Evolutionary conservation across 2,888 invertebrate species (phyloP).

Genomic region (Acanthosoma haemorrhoidale): DNA sequence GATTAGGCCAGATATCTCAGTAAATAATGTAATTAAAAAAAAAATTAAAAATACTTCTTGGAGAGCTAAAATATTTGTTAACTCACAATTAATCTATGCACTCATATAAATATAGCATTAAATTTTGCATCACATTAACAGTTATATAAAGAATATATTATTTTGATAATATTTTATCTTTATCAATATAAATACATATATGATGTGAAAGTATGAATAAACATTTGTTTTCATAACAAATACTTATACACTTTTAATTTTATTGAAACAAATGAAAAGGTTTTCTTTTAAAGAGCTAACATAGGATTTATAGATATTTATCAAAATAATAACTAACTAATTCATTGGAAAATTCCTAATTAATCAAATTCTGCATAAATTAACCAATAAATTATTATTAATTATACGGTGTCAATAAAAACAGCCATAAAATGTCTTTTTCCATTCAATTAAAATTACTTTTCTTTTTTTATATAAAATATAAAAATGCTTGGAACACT

Average conservation of each 20-base stretch:
- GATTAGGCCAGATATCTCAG: not conserved
- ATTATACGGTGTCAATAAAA: not conserved
- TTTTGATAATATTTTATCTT: conserved; percentile 1
- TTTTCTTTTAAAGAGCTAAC: not conserved
- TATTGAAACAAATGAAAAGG: not conserved
- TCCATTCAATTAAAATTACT: not conserved
- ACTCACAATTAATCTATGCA: not conserved
- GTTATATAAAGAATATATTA: conserved; percentile 11
- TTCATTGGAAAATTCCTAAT: too few relatives aligned
- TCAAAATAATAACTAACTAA: too few relatives aligned
- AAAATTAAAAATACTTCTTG: not conserved
- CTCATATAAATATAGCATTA: conserved; percentile 8
- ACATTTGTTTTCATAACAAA: not conserved
- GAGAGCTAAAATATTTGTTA: not conserved
- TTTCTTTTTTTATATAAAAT: not conserved
- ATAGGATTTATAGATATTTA: too few relatives aligned
- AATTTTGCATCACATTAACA: conserved; percentile 4
- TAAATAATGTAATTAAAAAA: too few relatives aligned
- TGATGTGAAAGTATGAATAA: not conserved
- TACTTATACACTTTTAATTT: not conserved
- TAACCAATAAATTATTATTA: too few relatives aligned
- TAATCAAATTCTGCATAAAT: too few relatives aligned
- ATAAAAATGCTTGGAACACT: not conserved
- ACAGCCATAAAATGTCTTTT: not conserved
- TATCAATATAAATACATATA: not conserved